Conservation (phyloP, 2,888 invertebrate species). For the Stomorhina lunata region DNA sequence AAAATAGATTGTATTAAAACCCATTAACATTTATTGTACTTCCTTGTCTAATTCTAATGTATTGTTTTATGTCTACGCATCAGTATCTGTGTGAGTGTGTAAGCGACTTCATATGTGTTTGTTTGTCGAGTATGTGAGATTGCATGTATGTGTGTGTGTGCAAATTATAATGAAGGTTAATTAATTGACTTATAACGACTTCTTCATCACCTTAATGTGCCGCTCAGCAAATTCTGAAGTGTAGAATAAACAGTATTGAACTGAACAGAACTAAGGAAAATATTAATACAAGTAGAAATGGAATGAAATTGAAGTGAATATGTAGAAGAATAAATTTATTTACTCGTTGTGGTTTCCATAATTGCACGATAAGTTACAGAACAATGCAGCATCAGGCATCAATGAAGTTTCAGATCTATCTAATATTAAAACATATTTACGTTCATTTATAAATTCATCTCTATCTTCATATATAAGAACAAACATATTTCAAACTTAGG, state of each 20-base stretch:
- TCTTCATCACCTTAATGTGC: conserved; percentile 58
- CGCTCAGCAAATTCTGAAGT: conserved; percentile 3
- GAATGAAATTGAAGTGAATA: not conserved
- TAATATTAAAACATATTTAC: no score
- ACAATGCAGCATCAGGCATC: conserved; percentile 31
- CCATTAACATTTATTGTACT: conserved; percentile 35
- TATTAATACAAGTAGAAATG: no score
- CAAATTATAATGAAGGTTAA: conserved; percentile 58
- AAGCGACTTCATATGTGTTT: not conserved
- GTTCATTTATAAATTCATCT: no score
- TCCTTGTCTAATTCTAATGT: conserved; percentile 30
- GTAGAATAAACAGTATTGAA: not conserved
- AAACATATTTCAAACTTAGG: no score
- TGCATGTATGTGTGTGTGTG: not conserved
- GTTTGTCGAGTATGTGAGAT: no score
- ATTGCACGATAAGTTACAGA: not conserved
- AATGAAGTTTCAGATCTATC: no score
- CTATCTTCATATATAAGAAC: no score
- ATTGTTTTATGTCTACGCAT: not conserved
- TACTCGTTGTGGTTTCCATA: conserved; percentile 4
- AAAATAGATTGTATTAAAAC: not conserved
- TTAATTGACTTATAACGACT: conserved; percentile 62
- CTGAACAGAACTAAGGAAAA: no score
- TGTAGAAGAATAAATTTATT: not conserved
- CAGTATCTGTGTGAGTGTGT: no score